These are phyloP conservation scores for Apodemia zela DNA, from an alignment of 2,888 invertebrate species.

Conservation along the genomic window DNA sequence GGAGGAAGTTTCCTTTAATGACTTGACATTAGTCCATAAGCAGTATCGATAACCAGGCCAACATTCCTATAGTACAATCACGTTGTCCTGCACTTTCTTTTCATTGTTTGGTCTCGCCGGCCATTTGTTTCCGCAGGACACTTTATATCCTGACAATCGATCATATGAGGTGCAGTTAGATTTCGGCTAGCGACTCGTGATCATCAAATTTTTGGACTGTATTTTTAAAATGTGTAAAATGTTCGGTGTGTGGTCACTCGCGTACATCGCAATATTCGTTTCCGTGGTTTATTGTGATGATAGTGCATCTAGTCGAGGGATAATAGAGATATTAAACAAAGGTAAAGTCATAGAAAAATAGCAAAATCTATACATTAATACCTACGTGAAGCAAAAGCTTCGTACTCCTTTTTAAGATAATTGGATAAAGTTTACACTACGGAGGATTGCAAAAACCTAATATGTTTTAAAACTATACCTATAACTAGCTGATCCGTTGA, in stretches of 20 bases:
- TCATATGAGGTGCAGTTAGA: slow-evolving; percentile 63
- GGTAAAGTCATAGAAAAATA: slow-evolving; percentile 41
- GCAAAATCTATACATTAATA: no score
- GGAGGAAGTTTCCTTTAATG: slow-evolving; percentile 58
- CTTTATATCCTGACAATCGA: slow-evolving; percentile 73
- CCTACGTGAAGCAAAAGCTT: no score
- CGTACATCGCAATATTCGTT: slow-evolving; percentile 57
- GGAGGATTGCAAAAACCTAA: no score
- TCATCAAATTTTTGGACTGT: slow-evolving; percentile 34
- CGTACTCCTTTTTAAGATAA: no score
- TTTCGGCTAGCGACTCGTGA: slow-evolving; percentile 42
- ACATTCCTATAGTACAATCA: slow-evolving; percentile 68
- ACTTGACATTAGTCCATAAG: slow-evolving; percentile 66
- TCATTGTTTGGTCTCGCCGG: slow-evolving; percentile 64
- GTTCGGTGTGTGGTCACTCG: slow-evolving; percentile 54
- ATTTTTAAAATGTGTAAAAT: slow-evolving; percentile 59
- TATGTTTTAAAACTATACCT: no score
- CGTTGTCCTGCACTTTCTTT: slow-evolving; percentile 76
- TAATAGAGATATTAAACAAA: slow-evolving; percentile 51
- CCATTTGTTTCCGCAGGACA: slow-evolving; percentile 68
- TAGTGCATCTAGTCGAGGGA: slow-evolving; percentile 37
- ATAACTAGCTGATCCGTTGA: no score
- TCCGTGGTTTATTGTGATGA: slow-evolving; percentile 55
- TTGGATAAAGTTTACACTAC: no score
- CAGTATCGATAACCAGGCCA: slow-evolving; percentile 58